A percentile compares a stretch with the other conserved stretches of the same genome.
phyloP scores from a whole-genome alignment of 2,797 vertebrate species.

The Cetoscarus ocellatus region DNA sequence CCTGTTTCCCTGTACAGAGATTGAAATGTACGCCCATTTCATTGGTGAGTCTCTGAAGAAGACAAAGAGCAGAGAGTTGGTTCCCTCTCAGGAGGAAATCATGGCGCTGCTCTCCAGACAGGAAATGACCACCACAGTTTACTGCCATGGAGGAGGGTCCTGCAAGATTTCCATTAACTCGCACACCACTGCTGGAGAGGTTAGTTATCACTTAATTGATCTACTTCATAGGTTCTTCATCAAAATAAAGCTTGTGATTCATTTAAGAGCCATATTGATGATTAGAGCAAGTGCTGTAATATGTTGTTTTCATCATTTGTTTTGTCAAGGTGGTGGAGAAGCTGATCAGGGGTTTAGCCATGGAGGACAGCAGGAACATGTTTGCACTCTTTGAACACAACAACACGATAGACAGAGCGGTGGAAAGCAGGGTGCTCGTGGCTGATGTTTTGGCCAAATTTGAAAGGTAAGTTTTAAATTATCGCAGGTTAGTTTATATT shows the following conservation, averaged over 20 bases:
- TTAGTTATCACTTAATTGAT: slow-evolving; percentile 40
- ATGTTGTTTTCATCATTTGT: neutral
- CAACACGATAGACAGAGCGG: slow-evolving; percentile 86
- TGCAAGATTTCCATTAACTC: slow-evolving; percentile 97
- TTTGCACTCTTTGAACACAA: slow-evolving; percentile 94
- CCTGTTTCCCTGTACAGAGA: slow-evolving; percentile 88
- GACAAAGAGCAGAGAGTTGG: slow-evolving; percentile 91
- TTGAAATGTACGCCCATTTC: slow-evolving; percentile 90
- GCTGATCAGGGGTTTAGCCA: slow-evolving; percentile 92
- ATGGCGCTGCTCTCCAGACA: slow-evolving; percentile 89
- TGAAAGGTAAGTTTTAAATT: slow-evolving; percentile 83
- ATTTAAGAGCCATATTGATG: neutral
- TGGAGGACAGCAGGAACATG: slow-evolving; percentile 96
- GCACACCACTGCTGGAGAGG: slow-evolving; percentile 95
- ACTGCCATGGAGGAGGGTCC: slow-evolving; percentile 94
- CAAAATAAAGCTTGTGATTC: neutral
- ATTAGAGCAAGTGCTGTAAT: too few species aligned
- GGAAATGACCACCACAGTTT: slow-evolving; percentile 95
- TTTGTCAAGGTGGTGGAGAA: slow-evolving; percentile 92
- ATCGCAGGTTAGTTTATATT: neutral
- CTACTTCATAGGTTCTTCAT: neutral
- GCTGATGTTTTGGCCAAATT: slow-evolving; percentile 94
- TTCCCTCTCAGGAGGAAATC: slow-evolving; percentile 94
- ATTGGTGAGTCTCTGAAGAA: slow-evolving; percentile 91
- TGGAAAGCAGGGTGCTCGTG: slow-evolving; percentile 92